Percentiles rank a stretch among this genome's conserved stretches.
Evolutionary conservation across 2,888 invertebrate genomes (phyloP).

Genomic region (Molanna angustata): DNA sequence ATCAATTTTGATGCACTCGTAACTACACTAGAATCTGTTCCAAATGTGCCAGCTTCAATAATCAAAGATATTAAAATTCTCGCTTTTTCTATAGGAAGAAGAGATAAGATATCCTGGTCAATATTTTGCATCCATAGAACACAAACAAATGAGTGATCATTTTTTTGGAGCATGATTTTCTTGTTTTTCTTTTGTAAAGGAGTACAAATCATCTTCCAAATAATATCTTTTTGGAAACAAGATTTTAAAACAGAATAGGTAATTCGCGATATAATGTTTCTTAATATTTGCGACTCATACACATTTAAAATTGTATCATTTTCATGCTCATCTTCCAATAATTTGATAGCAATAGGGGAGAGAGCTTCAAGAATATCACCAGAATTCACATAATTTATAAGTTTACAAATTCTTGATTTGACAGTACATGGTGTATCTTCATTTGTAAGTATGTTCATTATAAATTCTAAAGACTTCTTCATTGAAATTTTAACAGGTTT

Average conservation of each 20-base stretch:
- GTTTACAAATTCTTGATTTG: slow-evolving; percentile 48
- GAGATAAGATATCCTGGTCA: slow-evolving; percentile 53
- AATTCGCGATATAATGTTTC: slow-evolving; percentile 55
- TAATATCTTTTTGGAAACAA: slow-evolving; percentile 43
- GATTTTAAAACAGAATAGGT: slow-evolving; percentile 50
- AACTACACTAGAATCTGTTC: slow-evolving; percentile 59
- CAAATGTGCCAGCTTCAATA: slow-evolving; percentile 54
- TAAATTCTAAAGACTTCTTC: slow-evolving; percentile 37
- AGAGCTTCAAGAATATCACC: slow-evolving; percentile 46
- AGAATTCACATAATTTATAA: slow-evolving; percentile 49
- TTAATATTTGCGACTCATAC: slow-evolving; percentile 55
- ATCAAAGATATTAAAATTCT: slow-evolving; percentile 53
- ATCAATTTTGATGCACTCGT: slow-evolving; percentile 62
- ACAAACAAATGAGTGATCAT: slow-evolving; percentile 44
- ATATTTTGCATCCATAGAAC: slow-evolving; percentile 58
- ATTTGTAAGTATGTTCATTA: slow-evolving; percentile 41
- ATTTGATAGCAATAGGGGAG: slow-evolving; percentile 36
- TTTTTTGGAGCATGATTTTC: slow-evolving; percentile 43
- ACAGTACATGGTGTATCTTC: slow-evolving; percentile 47
- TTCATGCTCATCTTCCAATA: slow-evolving; percentile 39
- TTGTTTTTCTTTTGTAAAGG: slow-evolving; percentile 53
- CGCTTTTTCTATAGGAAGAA: slow-evolving; percentile 48
- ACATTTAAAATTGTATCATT: slow-evolving; percentile 44
- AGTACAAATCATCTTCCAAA: slow-evolving; percentile 59
- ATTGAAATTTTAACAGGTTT: slow-evolving; percentile 45